Percentiles rank a stretch among this genome's conserved stretches.
phyloP scores from a whole-genome alignment of 1,140 invertebrate genomes.

The Monochamus saltuarius region DNA sequence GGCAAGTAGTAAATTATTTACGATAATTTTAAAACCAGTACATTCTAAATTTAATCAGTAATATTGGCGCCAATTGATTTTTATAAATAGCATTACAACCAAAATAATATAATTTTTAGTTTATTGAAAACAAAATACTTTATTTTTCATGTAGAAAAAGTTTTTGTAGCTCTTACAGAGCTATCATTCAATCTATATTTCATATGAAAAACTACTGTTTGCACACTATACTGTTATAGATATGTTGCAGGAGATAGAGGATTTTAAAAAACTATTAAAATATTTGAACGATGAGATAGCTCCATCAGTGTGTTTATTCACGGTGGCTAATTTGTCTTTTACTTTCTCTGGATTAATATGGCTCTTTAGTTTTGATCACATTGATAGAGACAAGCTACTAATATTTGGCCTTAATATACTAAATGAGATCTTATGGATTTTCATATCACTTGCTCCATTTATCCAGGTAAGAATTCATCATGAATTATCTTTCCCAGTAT shows the following conservation, averaged over 20 bases:
- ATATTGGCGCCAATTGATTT: too few relatives aligned
- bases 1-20: too few relatives aligned
- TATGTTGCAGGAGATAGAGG: conserved; percentile 56
- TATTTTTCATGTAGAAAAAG: too few relatives aligned
- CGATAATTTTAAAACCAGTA: conserved; percentile 7
- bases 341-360: conserved; percentile 66
- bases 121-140: too few relatives aligned
- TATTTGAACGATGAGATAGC: conserved; percentile 74
- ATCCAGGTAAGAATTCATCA: conserved; percentile 59
- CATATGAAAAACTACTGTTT: too few relatives aligned
- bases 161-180: too few relatives aligned
- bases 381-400: conserved; percentile 57
- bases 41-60: not conserved
- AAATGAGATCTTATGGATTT: conserved; percentile 68
- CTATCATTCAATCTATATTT: too few relatives aligned
- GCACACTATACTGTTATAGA: too few relatives aligned
- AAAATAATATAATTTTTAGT: too few relatives aligned
- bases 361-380: conserved; percentile 62
- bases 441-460: conserved; percentile 68
- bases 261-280: conserved; percentile 72
- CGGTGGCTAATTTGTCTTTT: conserved; percentile 72
- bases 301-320: conserved; percentile 72
- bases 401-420: conserved; percentile 62
- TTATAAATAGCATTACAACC: too few relatives aligned
- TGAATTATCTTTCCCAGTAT: not conserved